Conservation (phyloP, 2,113 vertebrate genomes). For the Coturnix japonica region DNA sequence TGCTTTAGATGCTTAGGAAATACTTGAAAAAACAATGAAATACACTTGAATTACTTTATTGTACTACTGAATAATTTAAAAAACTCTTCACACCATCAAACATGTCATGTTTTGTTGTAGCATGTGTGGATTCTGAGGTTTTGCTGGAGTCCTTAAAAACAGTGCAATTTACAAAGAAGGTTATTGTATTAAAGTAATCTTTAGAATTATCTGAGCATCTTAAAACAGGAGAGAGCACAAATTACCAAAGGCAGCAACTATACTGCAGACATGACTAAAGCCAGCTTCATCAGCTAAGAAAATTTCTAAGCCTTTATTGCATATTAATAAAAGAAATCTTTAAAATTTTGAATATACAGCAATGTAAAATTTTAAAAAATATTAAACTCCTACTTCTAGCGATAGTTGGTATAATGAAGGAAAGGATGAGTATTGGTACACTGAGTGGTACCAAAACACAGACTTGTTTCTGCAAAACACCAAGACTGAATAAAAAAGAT, state of each 20-base stretch:
- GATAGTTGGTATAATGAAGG: conserved; percentile 73
- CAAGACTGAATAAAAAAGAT: conserved; percentile 74
- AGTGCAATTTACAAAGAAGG: conserved; percentile 81
- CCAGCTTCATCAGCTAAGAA: conserved; percentile 77
- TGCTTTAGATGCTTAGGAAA: conserved; percentile 72
- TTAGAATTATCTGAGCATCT: conserved; percentile 76
- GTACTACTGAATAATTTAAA: conserved; percentile 34
- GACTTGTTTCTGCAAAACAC: conserved; percentile 76
- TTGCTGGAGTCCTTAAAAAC: conserved; percentile 76
- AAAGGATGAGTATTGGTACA: conserved; percentile 71
- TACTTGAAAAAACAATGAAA: conserved; percentile 51
- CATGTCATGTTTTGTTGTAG: conserved; percentile 1
- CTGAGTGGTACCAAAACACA: conserved; percentile 65
- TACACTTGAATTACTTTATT: conserved; percentile 23
- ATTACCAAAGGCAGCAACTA: conserved; percentile 79
- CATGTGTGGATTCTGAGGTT: conserved; percentile 58
- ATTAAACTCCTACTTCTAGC: conserved; percentile 78
- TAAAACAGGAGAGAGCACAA: conserved; percentile 77
- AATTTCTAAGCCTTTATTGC: conserved; percentile 82
- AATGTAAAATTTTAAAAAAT: conserved; percentile 80
- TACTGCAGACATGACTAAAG: conserved; percentile 75
- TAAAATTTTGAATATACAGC: conserved; percentile 79
- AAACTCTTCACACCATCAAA: conserved; percentile 11
- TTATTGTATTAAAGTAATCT: conserved; percentile 74
- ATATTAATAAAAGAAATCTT: conserved; percentile 83